Base-by-base conservation (phyloP, 2,888 invertebrate genomes). In the Lepeophtheirus nordmannii region DNA sequence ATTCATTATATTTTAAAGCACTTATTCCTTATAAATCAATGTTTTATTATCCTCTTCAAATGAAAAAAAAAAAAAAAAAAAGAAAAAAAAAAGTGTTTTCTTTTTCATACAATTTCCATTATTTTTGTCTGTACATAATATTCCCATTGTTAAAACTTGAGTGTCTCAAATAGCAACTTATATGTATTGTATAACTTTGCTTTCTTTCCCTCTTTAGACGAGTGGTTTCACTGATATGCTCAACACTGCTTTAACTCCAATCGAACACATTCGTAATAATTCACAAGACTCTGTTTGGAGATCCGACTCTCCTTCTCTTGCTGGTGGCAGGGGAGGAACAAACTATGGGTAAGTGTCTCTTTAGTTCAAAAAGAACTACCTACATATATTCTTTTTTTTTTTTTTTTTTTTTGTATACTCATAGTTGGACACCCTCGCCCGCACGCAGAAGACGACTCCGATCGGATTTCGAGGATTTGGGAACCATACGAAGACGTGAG, bases 261-360 rank as follows among this genome's bases (percentile, higher is more conserved):
- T 46, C 2, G 53, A 46, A 17, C 53, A 14, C 53, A n/a, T 46
- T 46, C 53, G 53, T n/a, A 46, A 46, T 17, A 46, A 46, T 17
- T 46, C 53, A n/a, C 53, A 46, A 17, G 53, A 46, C 17, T 46
- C 53, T n/a, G 53, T 46, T 46, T 46, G 53, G 53, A 46, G 53
- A 46, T 46, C 53, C n/a, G 53, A 46, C 14, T 46, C 53, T n/a
- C 53, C 53, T n/a, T 46, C 53, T 46, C n/a, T 17, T 46, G 53
- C 17, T 46, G 8, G 53, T n/a, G 53, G 53, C 30, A 7, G 30
- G 3, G 30, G 30, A 30, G 30, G 30, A 7, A 7, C 30, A 17
- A 14, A 46, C 17, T 46, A 46, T 17, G 53, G 53, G 53, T 46
- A 46, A 46, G 17, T 46, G 1, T 7, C 2, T 30, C 30, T 30